Percentiles rank a stretch among this genome's conserved stretches.
Conservation (phyloP, 2,888 invertebrate species). For the Germaria angustata region DNA sequence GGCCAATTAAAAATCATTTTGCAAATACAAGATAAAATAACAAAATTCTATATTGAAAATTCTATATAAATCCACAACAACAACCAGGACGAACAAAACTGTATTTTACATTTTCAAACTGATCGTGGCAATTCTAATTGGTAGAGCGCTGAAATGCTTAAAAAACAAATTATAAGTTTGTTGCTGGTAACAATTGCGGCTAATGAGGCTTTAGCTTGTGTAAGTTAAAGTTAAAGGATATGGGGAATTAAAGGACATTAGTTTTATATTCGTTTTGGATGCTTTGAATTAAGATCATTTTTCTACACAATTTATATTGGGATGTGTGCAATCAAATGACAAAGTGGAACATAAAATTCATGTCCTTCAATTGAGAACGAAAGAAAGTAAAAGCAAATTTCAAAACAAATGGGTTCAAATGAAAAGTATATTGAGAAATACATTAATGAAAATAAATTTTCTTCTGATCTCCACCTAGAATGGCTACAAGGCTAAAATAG, state of each 20-base stretch:
- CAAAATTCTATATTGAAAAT: not conserved
- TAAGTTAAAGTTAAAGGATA: slow-evolving; percentile 71
- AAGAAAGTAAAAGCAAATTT: not conserved
- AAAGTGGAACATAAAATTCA: too few relatives aligned
- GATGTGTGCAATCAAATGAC: too few relatives aligned
- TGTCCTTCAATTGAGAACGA: too few relatives aligned
- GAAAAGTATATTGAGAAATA: too few relatives aligned
- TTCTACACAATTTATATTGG: too few relatives aligned
- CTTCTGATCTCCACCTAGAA: slow-evolving; percentile 70
- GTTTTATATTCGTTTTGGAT: too few relatives aligned
- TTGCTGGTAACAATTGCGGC: slow-evolving; percentile 42
- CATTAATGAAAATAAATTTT: too few relatives aligned
- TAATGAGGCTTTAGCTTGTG: slow-evolving; percentile 73
- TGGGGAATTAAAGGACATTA: not conserved
- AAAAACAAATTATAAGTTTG: slow-evolving; percentile 30
- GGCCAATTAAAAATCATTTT: slow-evolving; percentile 30
- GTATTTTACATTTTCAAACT: not conserved
- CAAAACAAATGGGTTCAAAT: too few relatives aligned
- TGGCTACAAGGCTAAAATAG: slow-evolving; percentile 77
- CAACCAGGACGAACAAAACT: not conserved
- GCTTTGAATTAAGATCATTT: too few relatives aligned
- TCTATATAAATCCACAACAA: slow-evolving; percentile 39
- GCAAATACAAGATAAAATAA: not conserved
- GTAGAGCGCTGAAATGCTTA: slow-evolving; percentile 49
- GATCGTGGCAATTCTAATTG: not conserved